Evolutionary conservation across 1,140 invertebrate genomes (phyloP), one percentile per base, ranked within the genome.

Genomic region (Condylostylus longicornis): DNA sequence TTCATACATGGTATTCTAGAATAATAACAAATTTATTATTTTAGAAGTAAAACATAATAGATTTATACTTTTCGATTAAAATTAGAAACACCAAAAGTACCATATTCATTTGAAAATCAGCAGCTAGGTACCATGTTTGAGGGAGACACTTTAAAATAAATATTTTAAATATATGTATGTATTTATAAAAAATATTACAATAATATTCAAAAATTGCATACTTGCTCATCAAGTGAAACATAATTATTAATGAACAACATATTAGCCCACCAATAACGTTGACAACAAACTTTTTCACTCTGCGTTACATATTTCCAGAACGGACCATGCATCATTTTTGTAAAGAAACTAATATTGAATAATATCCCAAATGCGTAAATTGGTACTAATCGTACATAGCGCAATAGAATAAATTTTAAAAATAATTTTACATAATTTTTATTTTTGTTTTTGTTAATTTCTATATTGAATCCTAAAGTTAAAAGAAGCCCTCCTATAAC

Each of bases 51-150:
- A 4, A 33, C 18, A 38, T 33, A 54, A 49, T 50, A 48, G 30
- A 31, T 32, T 37, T 18, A 18, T 49, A 52, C 12, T 50, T 54
- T 12, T 63, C 32, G 41, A 70, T 54, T 10, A 67, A 50, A 38
- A 67, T 57, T 1, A 74, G 51, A 10, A 80, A 54, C 10, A 75
- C 54, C 7, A 75, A 63, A 1, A 72, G 68, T 3, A 78, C 45
- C 44, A 71, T 64, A 37, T 75, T 71, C 14, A 79, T 63, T 49
- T 81, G 78, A 67, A 77, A 78, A 47, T 83, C 79, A 18, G 74
- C 71, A 0, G 74, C 69, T 40, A 82, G 45, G 46, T 79, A 82
- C 79, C 79, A 83, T 0, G 73, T 68, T 59, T 77, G 78, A 2
- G 68, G 68, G 63, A 77, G 67, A 48, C 80, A 81, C 74, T 72